Evolutionary conservation across 2,113 vertebrate genomes (phyloP).

Genomic region (Callionymus lyra): DNA sequence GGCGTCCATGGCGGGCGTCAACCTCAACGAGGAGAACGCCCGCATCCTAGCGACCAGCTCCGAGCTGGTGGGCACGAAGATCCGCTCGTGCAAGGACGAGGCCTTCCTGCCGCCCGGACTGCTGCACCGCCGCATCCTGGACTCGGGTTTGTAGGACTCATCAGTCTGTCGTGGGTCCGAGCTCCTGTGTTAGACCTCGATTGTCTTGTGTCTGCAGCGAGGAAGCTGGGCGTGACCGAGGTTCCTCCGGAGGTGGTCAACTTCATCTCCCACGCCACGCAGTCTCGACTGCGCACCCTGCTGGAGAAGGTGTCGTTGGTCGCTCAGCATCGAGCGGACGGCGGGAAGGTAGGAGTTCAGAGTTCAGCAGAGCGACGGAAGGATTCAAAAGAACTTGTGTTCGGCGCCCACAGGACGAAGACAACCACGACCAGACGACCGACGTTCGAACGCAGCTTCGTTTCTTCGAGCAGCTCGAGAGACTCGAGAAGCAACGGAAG

Average conservation of each 20-base stretch:
- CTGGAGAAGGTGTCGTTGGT: conserved; percentile 77
- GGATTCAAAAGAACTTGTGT: not conserved
- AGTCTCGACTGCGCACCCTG: conserved; percentile 69
- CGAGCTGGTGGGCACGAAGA: conserved; percentile 75
- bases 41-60: conserved; percentile 78
- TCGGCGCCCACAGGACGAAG: conserved; percentile 63
- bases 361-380: not conserved
- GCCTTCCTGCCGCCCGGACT: conserved; percentile 72
- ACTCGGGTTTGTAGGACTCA: conserved; percentile 72
- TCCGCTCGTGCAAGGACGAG: conserved; percentile 80
- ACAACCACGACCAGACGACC: conserved; percentile 60
- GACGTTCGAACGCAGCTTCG: conserved; percentile 73
- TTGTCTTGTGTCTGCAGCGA: conserved; percentile 50
- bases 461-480: conserved; percentile 77
- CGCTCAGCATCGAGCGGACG: conserved; percentile 77
- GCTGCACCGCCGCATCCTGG: conserved; percentile 75
- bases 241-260: conserved; percentile 75
- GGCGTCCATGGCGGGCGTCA: conserved; percentile 80
- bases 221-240: conserved; percentile 75
- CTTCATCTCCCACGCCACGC: conserved; percentile 78
- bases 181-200: not conserved
- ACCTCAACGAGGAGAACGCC: conserved; percentile 79
- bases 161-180: not conserved
- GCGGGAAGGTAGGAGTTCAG: conserved; percentile 58
- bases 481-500: conserved; percentile 76